These are phyloP conservation scores for Shinisaurus crocodilurus DNA, from an alignment of 2,113 vertebrate species.

Conservation along the genomic window DNA sequence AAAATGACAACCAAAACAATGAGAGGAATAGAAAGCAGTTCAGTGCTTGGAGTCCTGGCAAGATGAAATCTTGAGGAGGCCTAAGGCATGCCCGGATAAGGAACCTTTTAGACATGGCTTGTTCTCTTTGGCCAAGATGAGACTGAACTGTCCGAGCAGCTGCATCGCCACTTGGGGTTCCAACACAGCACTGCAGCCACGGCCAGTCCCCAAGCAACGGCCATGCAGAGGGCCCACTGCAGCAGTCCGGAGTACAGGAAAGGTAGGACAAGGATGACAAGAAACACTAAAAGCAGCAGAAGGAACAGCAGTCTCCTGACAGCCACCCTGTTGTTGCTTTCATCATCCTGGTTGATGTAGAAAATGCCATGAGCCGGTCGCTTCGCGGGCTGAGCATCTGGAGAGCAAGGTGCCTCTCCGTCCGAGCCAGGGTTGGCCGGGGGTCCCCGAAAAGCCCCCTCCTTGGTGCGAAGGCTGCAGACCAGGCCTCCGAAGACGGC, in stretches of 20 bases:
- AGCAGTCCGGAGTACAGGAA: slow-evolving; percentile 66
- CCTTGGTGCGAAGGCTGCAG: slow-evolving; percentile 69
- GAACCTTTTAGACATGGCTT: slow-evolving; percentile 54
- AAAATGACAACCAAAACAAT: too few species aligned
- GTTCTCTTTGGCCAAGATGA: slow-evolving; percentile 53
- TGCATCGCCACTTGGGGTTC: slow-evolving; percentile 29
- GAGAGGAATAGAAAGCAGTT: too few species aligned
- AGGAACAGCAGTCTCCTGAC: slow-evolving; percentile 71
- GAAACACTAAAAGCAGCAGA: slow-evolving; percentile 69
- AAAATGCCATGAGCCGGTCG: not conserved
- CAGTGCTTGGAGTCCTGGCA: not conserved
- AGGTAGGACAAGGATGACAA: slow-evolving; percentile 71
- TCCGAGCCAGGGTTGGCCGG: not conserved
- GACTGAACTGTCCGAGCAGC: slow-evolving; percentile 19
- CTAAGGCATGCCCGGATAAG: not conserved
- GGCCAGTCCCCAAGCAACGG: slow-evolving; percentile 67
- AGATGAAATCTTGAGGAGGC: not conserved
- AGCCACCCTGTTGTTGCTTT: slow-evolving; percentile 35
- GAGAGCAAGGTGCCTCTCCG: slow-evolving; percentile 42
- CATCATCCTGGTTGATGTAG: accelerated
- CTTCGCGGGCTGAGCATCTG: not conserved
- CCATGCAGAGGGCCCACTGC: slow-evolving; percentile 71
- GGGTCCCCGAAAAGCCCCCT: slow-evolving; percentile 33
- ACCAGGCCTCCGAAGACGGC: slow-evolving; percentile 77
- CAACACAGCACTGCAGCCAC: slow-evolving; percentile 72